phyloP scores from a whole-genome alignment of 1,140 invertebrate genomes.

The Glomeris maerens region DNA sequence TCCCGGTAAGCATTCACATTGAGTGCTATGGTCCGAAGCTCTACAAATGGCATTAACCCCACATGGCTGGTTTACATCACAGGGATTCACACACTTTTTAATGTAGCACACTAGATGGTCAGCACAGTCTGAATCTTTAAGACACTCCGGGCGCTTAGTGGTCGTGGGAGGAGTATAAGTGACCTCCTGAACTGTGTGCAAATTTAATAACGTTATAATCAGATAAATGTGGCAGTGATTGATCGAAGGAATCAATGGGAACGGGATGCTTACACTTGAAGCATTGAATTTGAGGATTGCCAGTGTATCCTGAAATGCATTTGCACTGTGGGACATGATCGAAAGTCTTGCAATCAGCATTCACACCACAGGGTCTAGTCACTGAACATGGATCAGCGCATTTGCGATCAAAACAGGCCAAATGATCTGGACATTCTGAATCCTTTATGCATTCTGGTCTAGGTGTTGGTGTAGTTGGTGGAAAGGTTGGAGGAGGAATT shows the following conservation, averaged over 20 bases:
- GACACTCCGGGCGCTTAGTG: constrained; percentile 14
- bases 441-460: constrained; percentile 52
- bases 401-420: constrained; percentile 68
- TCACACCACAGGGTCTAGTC: constrained; percentile 55
- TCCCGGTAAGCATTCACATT: constrained; percentile 26
- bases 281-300: constrained; percentile 5
- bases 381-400: constrained; percentile 64
- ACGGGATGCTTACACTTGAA: neutral
- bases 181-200: neutral
- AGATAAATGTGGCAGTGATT: neutral
- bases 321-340: constrained; percentile 22
- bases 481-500: neutral
- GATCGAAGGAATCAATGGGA: neutral
- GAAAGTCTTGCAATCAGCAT: constrained; percentile 24
- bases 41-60: constrained; percentile 27
- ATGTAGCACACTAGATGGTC: constrained; percentile 38
- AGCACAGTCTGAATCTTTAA: constrained; percentile 33
- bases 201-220: neutral
- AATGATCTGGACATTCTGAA: constrained; percentile 54
- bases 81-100: constrained; percentile 40
- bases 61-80: constrained; percentile 31
- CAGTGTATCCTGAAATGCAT: constrained; percentile 14
- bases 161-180: neutral
- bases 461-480: neutral
- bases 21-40: constrained; percentile 25